phyloP scores from a whole-genome alignment of 2,888 invertebrate species.

The Achlya flavicornis region DNA sequence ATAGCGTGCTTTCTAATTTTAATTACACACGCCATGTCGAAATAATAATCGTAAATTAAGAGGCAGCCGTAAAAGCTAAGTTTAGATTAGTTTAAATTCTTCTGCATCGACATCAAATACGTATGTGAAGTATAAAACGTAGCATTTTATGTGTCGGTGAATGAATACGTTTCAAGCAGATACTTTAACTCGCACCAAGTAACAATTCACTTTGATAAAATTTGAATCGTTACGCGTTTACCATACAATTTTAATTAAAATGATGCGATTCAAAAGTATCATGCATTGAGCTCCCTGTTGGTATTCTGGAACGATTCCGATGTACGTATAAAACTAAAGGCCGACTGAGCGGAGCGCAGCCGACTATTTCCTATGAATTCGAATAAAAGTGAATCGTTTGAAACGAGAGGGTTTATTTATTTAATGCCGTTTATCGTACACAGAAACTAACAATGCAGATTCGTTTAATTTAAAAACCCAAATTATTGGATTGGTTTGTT shows the following conservation, averaged over 20 bases:
- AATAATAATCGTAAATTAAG: conserved; percentile 20
- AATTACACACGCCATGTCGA: conserved; percentile 18
- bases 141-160: neutral
- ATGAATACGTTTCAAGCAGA: neutral
- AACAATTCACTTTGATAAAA: neutral
- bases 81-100: conserved; percentile 11
- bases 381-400: conserved; percentile 12
- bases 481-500: conserved; percentile 2
- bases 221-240: conserved; percentile 3
- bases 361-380: conserved; percentile 5
- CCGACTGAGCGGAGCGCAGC: neutral
- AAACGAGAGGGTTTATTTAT: conserved; percentile 18
- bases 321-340: neutral
- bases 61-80: conserved; percentile 8
- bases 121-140: neutral
- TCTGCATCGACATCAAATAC: neutral
- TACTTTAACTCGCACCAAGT: neutral
- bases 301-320: conserved; percentile 2
- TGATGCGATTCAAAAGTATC: neutral
- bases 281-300: neutral
- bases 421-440: conserved; percentile 15
- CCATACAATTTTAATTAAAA: neutral
- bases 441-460: conserved; percentile 20
- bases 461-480: conserved; percentile 15
- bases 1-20: conserved; percentile 29